These are phyloP conservation scores for Pyrocoelia pectoralis DNA, from an alignment of 2,888 invertebrate genomes.

Conservation along the genomic window DNA sequence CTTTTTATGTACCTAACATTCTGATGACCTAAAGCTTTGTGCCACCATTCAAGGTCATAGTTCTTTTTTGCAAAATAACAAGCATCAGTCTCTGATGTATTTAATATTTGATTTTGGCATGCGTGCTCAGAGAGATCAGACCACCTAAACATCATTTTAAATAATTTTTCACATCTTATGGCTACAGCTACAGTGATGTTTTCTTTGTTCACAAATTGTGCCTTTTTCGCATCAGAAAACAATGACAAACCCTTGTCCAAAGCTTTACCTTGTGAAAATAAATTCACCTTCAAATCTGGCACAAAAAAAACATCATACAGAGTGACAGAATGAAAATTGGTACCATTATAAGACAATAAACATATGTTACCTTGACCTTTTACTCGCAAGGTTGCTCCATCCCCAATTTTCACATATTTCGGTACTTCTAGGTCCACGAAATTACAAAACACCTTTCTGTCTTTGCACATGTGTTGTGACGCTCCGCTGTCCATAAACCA, in stretches of 20 bases:
- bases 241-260: neutral
- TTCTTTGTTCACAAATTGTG: neutral
- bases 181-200: neutral
- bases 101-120: no score
- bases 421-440: neutral
- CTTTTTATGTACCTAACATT: slow-evolving; percentile 1
- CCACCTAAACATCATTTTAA: neutral
- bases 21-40: neutral
- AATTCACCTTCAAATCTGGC: neutral
- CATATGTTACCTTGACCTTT: neutral
- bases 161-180: neutral
- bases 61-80: no score
- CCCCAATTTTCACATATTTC: neutral
- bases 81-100: no score
- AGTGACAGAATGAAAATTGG: neutral
- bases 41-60: no score
- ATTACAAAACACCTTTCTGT: neutral
- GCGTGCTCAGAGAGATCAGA: no score
- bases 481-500: neutral
- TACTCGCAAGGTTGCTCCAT: neutral
- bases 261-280: neutral
- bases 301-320: neutral
- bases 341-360: neutral
- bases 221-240: neutral
- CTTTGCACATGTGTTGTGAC: neutral